Conservation (phyloP, 2,888 invertebrate genomes). For the Polydrusus tereticollis region DNA sequence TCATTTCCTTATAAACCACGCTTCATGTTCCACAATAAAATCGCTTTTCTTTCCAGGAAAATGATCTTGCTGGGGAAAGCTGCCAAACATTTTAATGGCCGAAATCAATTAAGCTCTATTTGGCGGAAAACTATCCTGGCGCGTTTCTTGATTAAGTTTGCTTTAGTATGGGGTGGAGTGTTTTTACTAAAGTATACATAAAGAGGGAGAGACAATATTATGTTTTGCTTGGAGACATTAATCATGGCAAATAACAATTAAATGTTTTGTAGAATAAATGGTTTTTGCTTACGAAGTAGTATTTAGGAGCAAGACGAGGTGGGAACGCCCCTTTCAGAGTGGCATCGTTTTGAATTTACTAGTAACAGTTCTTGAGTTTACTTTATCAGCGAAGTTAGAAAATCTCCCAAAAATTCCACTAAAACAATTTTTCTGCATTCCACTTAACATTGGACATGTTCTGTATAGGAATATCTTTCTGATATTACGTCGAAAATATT, state of each 20-base stretch:
- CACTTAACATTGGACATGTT: too few relatives aligned
- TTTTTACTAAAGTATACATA: neutral
- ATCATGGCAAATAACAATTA: neutral
- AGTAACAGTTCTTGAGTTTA: too few relatives aligned
- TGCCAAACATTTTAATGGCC: slow-evolving; percentile 26
- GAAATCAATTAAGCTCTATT: slow-evolving; percentile 31
- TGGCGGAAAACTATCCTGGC: slow-evolving; percentile 20
- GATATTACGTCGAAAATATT: neutral
- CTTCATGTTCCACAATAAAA: slow-evolving; percentile 20
- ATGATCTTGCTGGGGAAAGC: neutral
- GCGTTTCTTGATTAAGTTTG: neutral
- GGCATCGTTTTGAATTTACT: too few relatives aligned
- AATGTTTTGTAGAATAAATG: neutral
- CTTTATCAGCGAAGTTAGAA: too few relatives aligned
- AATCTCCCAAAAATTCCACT: too few relatives aligned
- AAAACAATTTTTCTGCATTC: too few relatives aligned
- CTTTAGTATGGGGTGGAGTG: slow-evolving; percentile 10
- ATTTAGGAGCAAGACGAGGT: neutral
- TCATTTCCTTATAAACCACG: neutral
- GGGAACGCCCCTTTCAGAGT: neutral
- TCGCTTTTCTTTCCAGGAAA: slow-evolving; percentile 16
- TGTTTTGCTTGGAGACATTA: neutral
- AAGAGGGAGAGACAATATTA: too few relatives aligned
- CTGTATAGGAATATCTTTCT: neutral
- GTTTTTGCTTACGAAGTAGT: neutral